phyloP scores from a whole-genome alignment of 2,888 invertebrate species.

The Poecilus cupreus region DNA sequence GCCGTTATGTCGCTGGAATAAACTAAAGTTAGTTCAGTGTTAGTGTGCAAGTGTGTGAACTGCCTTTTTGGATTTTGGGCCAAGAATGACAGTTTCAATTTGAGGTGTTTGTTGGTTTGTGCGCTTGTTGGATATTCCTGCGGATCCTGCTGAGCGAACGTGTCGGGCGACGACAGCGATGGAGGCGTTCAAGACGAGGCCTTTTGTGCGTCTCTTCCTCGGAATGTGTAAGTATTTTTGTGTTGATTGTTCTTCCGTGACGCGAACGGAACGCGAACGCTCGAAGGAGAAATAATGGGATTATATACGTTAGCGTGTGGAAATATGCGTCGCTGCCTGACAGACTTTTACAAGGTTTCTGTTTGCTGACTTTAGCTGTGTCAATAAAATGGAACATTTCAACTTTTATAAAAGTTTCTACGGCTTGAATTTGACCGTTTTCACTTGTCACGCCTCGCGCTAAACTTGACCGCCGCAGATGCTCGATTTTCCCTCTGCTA shows the following conservation, averaged over 20 bases:
- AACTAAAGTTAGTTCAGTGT: constrained; percentile 11
- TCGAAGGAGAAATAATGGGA: not conserved
- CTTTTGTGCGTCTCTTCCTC: not conserved
- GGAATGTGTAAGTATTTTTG: constrained; percentile 20
- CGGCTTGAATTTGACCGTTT: constrained; percentile 6
- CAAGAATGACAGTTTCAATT: constrained; percentile 5
- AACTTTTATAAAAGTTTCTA: constrained; percentile 31
- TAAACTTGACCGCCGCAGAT: not conserved
- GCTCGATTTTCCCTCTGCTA: not conserved
- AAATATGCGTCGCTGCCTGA: not conserved
- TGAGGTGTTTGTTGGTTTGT: not conserved
- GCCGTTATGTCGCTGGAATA: not conserved
- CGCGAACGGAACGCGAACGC: not conserved
- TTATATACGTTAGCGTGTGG: not conserved
- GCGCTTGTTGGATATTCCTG: not conserved
- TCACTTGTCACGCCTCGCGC: constrained; percentile 23
- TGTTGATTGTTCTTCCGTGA: not conserved
- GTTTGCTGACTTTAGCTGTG: too few relatives aligned
- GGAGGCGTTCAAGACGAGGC: not conserved
- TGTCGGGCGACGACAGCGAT: constrained; percentile 17
- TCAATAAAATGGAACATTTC: constrained; percentile 23
- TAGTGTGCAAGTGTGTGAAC: not conserved
- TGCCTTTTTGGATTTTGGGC: not conserved
- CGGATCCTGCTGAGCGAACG: not conserved
- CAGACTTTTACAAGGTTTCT: constrained; percentile 15